These are phyloP conservation scores for Chondrilla cf. caribensis DNA, from an alignment of 37 sponge, comb jelly and placozoan species.

Conservation along the genomic window DNA sequence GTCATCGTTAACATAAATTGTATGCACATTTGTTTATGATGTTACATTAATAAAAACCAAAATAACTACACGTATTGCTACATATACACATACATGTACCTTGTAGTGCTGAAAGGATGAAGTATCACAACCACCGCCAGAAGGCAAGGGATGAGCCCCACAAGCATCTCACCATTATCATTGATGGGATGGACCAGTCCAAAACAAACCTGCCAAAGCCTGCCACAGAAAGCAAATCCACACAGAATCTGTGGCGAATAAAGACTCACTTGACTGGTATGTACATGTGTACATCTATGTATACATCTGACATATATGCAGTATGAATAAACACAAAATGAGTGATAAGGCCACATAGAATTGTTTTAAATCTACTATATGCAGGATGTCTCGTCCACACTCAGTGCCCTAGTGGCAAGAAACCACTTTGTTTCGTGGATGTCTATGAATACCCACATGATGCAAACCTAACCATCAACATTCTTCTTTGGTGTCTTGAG, in stretches of 20 bases:
- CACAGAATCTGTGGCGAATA: slow-evolving; percentile 40
- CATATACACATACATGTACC: background rate
- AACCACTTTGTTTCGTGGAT: slow-evolving; percentile 23
- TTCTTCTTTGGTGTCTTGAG: slow-evolving; percentile 32
- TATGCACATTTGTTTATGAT: too few relatives aligned
- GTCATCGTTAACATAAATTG: too few relatives aligned
- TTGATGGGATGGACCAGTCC: slow-evolving; percentile 56
- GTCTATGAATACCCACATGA: slow-evolving; percentile 47
- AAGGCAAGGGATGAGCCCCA: slow-evolving; percentile 26
- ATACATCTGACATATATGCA: too few relatives aligned
- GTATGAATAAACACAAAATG: too few relatives aligned
- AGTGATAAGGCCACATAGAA: too few relatives aligned
- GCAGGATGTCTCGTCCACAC: slow-evolving; percentile 4
- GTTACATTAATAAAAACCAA: too few relatives aligned
- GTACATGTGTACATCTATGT: background rate
- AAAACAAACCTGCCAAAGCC: slow-evolving; percentile 34
- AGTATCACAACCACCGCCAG: slow-evolving; percentile 47
- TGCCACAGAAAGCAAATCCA: slow-evolving; percentile 20
- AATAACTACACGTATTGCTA: too few relatives aligned
- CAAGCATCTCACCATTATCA: slow-evolving; percentile 32
- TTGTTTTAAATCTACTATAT: background rate
- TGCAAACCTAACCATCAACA: slow-evolving; percentile 51
- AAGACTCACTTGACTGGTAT: slow-evolving; percentile 44
- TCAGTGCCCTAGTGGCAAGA: slow-evolving; percentile 19
- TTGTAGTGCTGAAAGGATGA: slow-evolving; percentile 31